These are phyloP conservation scores for Agrochola macilenta DNA, from an alignment of 2,888 invertebrate species.

Conservation along the genomic window DNA sequence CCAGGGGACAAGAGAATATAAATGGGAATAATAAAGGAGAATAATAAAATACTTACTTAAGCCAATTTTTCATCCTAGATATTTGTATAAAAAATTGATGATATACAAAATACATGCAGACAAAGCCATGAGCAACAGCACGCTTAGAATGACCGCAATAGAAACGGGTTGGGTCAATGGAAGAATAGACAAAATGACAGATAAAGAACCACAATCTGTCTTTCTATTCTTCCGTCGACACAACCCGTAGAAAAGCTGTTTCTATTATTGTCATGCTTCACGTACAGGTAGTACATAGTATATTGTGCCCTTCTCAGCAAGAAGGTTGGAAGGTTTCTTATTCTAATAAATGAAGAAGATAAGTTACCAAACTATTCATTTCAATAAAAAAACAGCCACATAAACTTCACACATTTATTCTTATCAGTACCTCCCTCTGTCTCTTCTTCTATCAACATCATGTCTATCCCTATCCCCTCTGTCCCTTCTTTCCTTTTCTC, in stretches of 20 bases:
- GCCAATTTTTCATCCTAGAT: background rate
- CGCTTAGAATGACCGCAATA: too few species aligned
- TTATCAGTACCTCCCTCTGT: conserved; percentile 78
- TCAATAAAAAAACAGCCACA: conserved; percentile 13
- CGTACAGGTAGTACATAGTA: background rate
- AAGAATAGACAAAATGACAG: too few species aligned
- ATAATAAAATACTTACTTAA: too few species aligned
- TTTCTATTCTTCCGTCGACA: too few species aligned
- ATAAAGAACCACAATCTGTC: too few species aligned
- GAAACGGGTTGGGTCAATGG: too few species aligned
- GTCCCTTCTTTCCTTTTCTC: conserved; percentile 87
- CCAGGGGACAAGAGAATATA: too few species aligned
- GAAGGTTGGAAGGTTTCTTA: too few species aligned
- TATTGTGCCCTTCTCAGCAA: background rate
- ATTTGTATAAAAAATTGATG: background rate
- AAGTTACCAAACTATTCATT: background rate
- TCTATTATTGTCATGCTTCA: too few species aligned
- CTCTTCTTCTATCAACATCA: conserved; percentile 86
- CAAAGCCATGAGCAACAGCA: background rate
- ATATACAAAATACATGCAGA: background rate
- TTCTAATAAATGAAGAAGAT: too few species aligned
- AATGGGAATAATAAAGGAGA: too few species aligned
- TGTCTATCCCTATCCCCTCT: conserved; percentile 86
- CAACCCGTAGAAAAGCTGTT: too few species aligned
- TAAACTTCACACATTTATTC: conserved; percentile 59